Evolutionary conservation across 2,113 vertebrate species (phyloP).

Genomic region (Arenaria interpres): DNA sequence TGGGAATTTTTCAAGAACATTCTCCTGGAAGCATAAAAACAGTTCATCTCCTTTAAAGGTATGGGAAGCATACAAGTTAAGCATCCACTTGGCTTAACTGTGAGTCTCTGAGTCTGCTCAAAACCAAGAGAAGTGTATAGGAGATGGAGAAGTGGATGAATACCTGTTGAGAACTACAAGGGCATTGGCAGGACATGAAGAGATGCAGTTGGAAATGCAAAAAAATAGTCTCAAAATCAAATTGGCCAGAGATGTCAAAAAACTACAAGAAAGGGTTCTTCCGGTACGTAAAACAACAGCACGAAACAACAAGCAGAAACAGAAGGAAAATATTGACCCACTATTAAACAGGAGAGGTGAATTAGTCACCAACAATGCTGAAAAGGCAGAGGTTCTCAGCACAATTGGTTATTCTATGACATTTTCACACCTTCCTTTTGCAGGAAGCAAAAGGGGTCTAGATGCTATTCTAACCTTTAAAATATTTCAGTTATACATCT

Average conservation of each 20-base stretch:
- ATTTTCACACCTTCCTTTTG: background rate
- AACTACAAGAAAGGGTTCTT: background rate
- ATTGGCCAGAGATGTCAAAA: background rate
- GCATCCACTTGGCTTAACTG: background rate
- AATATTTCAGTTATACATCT: background rate
- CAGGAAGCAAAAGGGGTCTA: background rate
- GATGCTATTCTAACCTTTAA: background rate
- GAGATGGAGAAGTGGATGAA: background rate
- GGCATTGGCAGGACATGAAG: background rate
- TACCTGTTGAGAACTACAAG: background rate
- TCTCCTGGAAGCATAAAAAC: background rate
- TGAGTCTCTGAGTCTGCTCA: background rate
- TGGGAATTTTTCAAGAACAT: background rate
- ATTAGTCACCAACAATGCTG: background rate
- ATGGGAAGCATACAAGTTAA: no score
- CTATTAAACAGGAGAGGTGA: background rate
- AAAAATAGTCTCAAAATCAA: background rate
- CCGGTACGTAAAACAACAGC: background rate
- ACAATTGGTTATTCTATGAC: background rate
- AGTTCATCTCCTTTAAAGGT: background rate
- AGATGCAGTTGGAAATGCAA: background rate
- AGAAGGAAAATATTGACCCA: background rate
- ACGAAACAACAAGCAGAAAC: background rate
- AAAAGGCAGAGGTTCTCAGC: background rate
- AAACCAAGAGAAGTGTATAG: background rate